Percentiles rank a stretch among this genome's conserved stretches.
Conservation (phyloP, 2,797 vertebrate genomes). For the Dermochelys coriacea region DNA sequence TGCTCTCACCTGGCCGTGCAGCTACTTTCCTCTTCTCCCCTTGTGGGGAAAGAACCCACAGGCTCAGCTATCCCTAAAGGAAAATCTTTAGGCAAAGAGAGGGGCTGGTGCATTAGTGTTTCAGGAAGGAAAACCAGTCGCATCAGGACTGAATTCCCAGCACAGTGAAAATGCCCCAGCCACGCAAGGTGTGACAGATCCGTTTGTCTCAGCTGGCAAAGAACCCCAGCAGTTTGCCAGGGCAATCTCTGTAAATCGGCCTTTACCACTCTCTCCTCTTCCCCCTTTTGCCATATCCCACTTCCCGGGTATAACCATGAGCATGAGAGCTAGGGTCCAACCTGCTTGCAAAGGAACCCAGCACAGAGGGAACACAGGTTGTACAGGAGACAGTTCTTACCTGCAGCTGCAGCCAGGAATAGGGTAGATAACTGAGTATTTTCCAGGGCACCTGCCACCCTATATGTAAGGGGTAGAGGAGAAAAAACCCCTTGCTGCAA, state of each 20-base stretch:
- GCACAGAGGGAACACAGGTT: neutral
- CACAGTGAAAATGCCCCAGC: fast-evolving
- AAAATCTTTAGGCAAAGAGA: neutral
- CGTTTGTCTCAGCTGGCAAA: neutral
- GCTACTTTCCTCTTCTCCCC: neutral
- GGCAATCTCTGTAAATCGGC: neutral
- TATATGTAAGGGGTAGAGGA: neutral
- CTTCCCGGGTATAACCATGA: neutral
- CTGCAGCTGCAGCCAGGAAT: neutral
- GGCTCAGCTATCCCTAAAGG: neutral
- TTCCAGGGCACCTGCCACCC: neutral
- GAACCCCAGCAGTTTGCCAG: neutral
- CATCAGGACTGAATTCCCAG: neutral
- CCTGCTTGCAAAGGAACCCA: neutral
- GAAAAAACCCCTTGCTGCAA: neutral
- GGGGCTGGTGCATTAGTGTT: neutral
- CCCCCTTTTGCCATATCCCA: neutral
- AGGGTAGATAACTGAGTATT: neutral
- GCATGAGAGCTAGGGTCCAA: neutral
- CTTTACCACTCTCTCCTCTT: neutral
- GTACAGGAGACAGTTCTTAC: neutral
- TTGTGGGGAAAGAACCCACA: neutral
- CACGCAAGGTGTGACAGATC: fast-evolving
- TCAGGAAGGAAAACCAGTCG: neutral
- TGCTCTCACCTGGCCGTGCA: neutral